phyloP scores from a whole-genome alignment of 2,797 vertebrate species.

The Serranus cabrilla region DNA sequence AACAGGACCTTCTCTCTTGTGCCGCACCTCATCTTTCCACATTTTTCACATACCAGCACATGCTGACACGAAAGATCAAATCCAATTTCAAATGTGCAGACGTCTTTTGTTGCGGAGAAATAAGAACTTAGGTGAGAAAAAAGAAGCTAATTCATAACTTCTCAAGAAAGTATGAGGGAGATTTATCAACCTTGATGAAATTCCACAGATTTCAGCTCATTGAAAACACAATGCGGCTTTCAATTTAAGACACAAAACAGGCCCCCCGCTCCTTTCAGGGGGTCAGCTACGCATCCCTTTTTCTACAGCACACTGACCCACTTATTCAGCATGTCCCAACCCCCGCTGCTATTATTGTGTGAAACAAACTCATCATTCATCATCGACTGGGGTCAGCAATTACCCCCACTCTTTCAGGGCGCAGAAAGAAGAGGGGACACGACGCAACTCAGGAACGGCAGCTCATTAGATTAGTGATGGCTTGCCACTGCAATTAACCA shows the following conservation, averaged over 20 bases:
- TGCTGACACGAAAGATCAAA: constrained; percentile 35
- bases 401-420: constrained; percentile 76
- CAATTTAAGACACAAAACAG: constrained; percentile 77
- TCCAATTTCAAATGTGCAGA: constrained; percentile 42
- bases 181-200: constrained; percentile 59
- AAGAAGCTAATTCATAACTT: constrained; percentile 30
- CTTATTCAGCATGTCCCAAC: constrained; percentile 83
- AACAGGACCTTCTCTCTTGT: constrained; percentile 65
- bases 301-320: constrained; percentile 85
- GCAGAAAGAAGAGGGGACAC: constrained; percentile 66
- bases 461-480: constrained; percentile 88
- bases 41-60: constrained; percentile 71
- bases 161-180: constrained; percentile 7
- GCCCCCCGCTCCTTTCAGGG: constrained; percentile 65
- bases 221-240: constrained; percentile 76
- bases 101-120: constrained; percentile 27
- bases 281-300: constrained; percentile 71
- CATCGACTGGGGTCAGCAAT: constrained; percentile 86
- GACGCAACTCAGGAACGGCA: constrained; percentile 65
- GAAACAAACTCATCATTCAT: constrained; percentile 92
- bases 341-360: constrained; percentile 86
- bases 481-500: constrained; percentile 86
- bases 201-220: constrained; percentile 70
- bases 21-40: constrained; percentile 68
- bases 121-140: constrained; percentile 1